Base-by-base conservation (phyloP, 2,113 vertebrate species). In the Gymnocephalus cernua region DNA sequence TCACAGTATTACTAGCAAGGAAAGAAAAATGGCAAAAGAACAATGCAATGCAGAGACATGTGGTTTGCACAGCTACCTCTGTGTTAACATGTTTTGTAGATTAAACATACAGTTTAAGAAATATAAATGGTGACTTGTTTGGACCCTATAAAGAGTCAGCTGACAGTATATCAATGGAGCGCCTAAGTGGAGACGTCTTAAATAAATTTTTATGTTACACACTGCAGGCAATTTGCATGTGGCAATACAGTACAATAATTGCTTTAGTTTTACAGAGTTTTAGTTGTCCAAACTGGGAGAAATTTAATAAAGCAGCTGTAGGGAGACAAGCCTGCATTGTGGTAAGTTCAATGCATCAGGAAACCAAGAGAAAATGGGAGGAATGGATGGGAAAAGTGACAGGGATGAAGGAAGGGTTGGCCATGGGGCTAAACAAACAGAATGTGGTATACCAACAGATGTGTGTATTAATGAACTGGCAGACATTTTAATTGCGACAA, bases 351-450 rank as follows among this genome's bases (percentile, higher is more conserved):
- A 14, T 56, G 76, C 77, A 63, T 77, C 63, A 29, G 63, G 64
- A 76, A 53, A 66, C 18, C 41, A 29, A 23, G 12, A 70, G 13
- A 32, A 16, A 64, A 47, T 53, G 57, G 48, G 64, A 64, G 35
- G 44, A 48, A 74, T 56, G 51, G 45, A 74, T 38, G 45, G 11
- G 18, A 47, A n/a, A 35, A 50, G 23, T 69, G 51, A 68, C 68
- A 67, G 16, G 38, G 12, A 44, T 32, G 25, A 51, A 65, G 29
- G 27, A 53, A 32, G 54, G 68, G 59, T 73, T 66, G 75, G 79
- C 74, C 62, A 50, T 29, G 13, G 54, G 71, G 74, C 45, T 85
- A 77, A 78, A 71, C 61, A 77, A 51, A 48, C 59, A 68, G 45
- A 69, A 74, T 71, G 59, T 69, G 58, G 13, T 45, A 56, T 10